Conservation (phyloP, 2,888 invertebrate genomes). For the Taenaris catops region DNA sequence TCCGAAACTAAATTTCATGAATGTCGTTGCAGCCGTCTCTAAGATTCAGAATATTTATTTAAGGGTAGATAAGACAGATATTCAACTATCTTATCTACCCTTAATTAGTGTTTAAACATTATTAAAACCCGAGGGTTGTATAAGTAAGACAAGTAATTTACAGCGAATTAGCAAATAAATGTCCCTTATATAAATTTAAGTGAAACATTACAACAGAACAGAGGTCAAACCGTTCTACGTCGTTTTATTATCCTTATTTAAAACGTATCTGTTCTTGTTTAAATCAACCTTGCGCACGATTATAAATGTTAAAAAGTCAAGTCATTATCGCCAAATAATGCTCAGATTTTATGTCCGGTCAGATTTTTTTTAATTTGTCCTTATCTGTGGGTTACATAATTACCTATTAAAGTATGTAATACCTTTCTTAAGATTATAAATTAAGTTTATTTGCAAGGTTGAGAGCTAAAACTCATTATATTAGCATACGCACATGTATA, state of each 20-base stretch:
- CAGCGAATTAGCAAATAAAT: constrained; percentile 28
- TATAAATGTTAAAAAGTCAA: constrained; percentile 36
- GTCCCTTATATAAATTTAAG: constrained; percentile 28
- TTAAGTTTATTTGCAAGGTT: neutral
- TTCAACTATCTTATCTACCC: too few relatives aligned
- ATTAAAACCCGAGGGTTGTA: too few relatives aligned
- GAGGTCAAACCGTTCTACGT: constrained; percentile 42
- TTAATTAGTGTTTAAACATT: too few relatives aligned
- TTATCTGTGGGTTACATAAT: constrained; percentile 12
- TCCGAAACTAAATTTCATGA: too few relatives aligned
- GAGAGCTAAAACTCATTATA: constrained; percentile 2
- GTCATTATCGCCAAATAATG: constrained; percentile 28
- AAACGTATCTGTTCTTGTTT: constrained; percentile 41
- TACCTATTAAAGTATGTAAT: constrained; percentile 10
- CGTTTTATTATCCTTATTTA: constrained; percentile 37
- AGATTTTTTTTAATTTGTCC: constrained; percentile 27
- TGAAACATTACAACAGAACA: constrained; percentile 36
- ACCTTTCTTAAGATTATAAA: constrained; percentile 3
- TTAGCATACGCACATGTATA: too few relatives aligned
- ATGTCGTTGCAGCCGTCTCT: too few relatives aligned
- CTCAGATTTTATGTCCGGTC: constrained; percentile 25
- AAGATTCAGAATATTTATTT: too few relatives aligned
- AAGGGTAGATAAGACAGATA: too few relatives aligned
- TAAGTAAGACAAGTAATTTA: constrained; percentile 21
- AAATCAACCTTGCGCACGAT: constrained; percentile 44